phyloP scores from a whole-genome alignment of 2,113 vertebrate species.

The Haplochromis burtoni region DNA sequence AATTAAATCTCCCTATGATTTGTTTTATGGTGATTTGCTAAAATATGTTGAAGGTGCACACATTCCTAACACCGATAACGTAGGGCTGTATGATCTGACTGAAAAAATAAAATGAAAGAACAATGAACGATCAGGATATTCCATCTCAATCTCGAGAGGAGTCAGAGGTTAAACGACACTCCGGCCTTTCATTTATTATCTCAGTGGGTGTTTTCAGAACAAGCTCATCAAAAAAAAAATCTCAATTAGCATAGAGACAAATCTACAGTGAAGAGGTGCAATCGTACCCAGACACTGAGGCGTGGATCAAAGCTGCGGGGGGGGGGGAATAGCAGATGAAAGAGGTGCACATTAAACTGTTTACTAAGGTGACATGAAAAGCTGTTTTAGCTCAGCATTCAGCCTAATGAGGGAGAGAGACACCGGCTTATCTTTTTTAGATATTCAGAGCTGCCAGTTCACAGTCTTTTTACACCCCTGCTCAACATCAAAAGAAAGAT shows the following conservation, averaged over 20 bases:
- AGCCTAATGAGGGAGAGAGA: constrained; percentile 78
- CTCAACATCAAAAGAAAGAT: constrained; percentile 73
- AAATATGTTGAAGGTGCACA: neutral
- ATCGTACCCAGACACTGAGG: constrained; percentile 73
- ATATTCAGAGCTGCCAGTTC: constrained; percentile 68
- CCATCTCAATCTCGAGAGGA: neutral
- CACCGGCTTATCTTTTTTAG: constrained; percentile 71
- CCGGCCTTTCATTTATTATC: neutral
- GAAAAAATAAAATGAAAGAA: neutral
- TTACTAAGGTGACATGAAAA: constrained; percentile 84
- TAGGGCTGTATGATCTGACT: neutral
- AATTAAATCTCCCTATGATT: neutral
- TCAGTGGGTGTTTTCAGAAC: neutral
- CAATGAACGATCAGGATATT: neutral
- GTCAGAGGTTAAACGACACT: constrained; percentile 18
- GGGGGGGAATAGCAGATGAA: constrained; percentile 77
- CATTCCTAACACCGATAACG: neutral
- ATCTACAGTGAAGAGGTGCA: constrained; percentile 74
- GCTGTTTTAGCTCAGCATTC: constrained; percentile 77
- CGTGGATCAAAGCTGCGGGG: constrained; percentile 77
- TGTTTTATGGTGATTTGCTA: neutral
- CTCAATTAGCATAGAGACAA: constrained; percentile 79
- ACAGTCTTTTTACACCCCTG: constrained; percentile 67
- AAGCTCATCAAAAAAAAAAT: constrained; percentile 53
- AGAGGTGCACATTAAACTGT: constrained; percentile 76